phyloP scores from a whole-genome alignment of 2,888 invertebrate species.

The Resseliella maxima region DNA sequence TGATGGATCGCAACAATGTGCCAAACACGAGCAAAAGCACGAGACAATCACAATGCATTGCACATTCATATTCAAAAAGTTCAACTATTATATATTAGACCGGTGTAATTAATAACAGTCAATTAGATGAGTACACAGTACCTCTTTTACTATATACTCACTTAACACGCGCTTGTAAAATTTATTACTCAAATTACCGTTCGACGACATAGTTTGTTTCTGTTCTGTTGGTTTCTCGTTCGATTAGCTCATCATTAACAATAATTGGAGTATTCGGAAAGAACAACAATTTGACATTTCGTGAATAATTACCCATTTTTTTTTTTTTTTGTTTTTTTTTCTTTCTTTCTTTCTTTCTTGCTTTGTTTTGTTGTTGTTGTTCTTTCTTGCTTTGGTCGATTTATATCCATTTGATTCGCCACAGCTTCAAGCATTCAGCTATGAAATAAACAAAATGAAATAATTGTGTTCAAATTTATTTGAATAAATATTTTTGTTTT shows the following conservation, averaged over 20 bases:
- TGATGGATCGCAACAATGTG: constrained; percentile 3
- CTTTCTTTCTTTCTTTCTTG: background rate
- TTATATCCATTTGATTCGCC: no score
- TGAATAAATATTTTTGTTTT: no score
- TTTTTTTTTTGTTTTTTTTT: background rate
- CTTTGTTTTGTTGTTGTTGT: no score
- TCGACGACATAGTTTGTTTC: background rate
- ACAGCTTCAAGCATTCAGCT: no score
- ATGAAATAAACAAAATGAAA: no score
- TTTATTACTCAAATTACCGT: constrained; percentile 35
- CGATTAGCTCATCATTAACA: constrained; percentile 48
- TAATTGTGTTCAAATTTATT: no score
- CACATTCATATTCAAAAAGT: constrained; percentile 45
- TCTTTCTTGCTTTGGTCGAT: no score
- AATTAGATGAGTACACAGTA: background rate
- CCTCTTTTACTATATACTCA: background rate
- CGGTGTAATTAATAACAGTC: constrained; percentile 15
- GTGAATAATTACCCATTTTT: constrained; percentile 4
- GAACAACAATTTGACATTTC: constrained; percentile 4
- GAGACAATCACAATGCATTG: background rate
- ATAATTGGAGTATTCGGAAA: constrained; percentile 4
- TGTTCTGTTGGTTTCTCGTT: constrained; percentile 12
- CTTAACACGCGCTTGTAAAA: background rate
- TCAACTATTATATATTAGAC: background rate
- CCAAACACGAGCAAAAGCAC: background rate